phyloP scores from a whole-genome alignment of 1,140 invertebrate species.

The Monochamus saltuarius region DNA sequence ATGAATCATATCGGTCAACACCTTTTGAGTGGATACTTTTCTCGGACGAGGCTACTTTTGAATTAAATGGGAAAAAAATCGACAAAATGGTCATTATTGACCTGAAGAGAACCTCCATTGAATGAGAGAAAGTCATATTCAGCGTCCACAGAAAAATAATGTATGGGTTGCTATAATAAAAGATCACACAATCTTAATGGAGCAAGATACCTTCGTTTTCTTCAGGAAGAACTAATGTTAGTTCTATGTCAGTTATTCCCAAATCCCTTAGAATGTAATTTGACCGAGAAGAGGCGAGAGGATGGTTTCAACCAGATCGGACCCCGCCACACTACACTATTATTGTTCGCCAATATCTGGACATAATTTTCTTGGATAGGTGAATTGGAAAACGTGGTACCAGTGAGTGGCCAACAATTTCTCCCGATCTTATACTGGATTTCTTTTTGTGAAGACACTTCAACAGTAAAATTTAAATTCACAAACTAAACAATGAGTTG shows the following conservation, averaged over 20 bases:
- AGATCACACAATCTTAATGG: conserved; percentile 12
- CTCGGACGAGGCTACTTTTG: too few relatives aligned
- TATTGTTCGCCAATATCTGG: conserved; percentile 43
- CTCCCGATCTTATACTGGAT: conserved; percentile 45
- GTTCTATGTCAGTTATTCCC: conserved; percentile 4
- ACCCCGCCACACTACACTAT: conserved; percentile 44
- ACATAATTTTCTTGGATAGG: conserved; percentile 44
- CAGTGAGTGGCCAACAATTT: conserved; percentile 50
- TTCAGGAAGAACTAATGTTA: background rate
- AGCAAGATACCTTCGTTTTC: conserved; percentile 2
- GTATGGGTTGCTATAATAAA: conserved; percentile 3
- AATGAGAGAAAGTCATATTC: too few relatives aligned
- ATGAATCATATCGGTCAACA: background rate
- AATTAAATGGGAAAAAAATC: background rate
- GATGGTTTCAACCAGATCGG: conserved; percentile 49
- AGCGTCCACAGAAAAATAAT: conserved; percentile 2
- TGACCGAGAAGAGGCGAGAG: conserved; percentile 7
- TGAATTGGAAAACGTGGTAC: conserved; percentile 51
- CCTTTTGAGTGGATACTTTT: background rate
- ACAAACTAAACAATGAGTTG: too few relatives aligned
- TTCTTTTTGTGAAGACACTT: too few relatives aligned
- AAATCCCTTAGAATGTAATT: background rate
- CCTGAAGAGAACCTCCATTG: too few relatives aligned
- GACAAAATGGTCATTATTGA: background rate
- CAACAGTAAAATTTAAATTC: too few relatives aligned